Conservation (phyloP, 2,797 vertebrate species). For the Urosaurus nigricauda region DNA sequence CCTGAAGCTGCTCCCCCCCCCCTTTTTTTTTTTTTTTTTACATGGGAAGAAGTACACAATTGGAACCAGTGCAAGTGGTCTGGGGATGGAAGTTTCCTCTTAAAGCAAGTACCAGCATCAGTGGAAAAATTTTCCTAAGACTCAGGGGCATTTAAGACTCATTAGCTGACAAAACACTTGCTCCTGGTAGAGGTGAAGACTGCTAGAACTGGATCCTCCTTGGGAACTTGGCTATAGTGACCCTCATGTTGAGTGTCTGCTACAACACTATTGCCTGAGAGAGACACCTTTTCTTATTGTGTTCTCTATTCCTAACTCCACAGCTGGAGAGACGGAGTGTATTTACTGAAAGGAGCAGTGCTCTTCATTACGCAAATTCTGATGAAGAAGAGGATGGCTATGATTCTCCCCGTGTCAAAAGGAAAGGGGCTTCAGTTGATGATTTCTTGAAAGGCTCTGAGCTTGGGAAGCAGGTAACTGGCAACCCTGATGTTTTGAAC, state of each 20-base stretch:
- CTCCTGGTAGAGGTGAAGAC: too few relatives aligned
- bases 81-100: background rate
- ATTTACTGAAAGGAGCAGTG: slow-evolving; percentile 86
- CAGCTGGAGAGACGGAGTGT: slow-evolving; percentile 93
- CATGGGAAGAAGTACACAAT: background rate
- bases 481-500: too few relatives aligned
- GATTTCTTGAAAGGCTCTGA: slow-evolving; percentile 96
- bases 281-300: background rate
- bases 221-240: too few relatives aligned
- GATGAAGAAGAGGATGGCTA: slow-evolving; percentile 95
- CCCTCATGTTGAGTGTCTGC: too few relatives aligned
- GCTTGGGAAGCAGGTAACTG: slow-evolving; percentile 89
- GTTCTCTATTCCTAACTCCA: background rate
- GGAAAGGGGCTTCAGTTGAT: slow-evolving; percentile 93
- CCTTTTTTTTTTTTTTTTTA: background rate
- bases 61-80: background rate
- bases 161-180: too few relatives aligned
- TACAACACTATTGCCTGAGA: too few relatives aligned
- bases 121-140: background rate
- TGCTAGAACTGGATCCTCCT: too few relatives aligned
- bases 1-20: background rate
- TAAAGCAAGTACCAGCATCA: background rate
- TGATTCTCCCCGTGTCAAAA: slow-evolving; percentile 84
- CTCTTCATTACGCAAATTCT: slow-evolving; percentile 86
- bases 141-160: too few relatives aligned